Conservation (phyloP, 1,140 invertebrate species). For the Fopius arisanus region DNA sequence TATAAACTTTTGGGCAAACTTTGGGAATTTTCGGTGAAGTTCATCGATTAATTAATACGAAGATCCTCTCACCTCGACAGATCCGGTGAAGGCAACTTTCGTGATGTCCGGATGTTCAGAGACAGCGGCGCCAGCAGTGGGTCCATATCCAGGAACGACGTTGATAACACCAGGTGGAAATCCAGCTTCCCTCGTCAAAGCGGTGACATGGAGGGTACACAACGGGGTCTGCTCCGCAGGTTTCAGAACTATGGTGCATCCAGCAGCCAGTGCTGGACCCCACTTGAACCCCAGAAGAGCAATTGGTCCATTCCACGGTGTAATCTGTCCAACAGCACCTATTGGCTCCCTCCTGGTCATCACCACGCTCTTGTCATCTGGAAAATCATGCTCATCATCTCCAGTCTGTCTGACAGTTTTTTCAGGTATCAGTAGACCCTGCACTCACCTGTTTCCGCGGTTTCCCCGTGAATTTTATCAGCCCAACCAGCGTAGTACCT, state of each 20-base stretch:
- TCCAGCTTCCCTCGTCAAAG: slow-evolving; percentile 84
- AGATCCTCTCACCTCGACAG: slow-evolving; percentile 52
- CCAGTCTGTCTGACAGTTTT: too few species aligned
- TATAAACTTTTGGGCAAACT: too few species aligned
- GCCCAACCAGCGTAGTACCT: slow-evolving; percentile 91
- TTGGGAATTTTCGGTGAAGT: background rate
- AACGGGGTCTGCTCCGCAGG: slow-evolving; percentile 95
- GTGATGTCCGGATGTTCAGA: slow-evolving; percentile 71
- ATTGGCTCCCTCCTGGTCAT: slow-evolving; percentile 82
- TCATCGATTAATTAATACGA: background rate
- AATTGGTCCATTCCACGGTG: slow-evolving; percentile 92
- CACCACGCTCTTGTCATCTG: slow-evolving; percentile 63
- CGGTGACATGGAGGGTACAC: slow-evolving; percentile 81
- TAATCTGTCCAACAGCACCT: slow-evolving; percentile 89
- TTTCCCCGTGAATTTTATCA: slow-evolving; percentile 91
- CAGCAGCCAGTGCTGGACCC: slow-evolving; percentile 82
- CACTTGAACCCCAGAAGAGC: slow-evolving; percentile 88
- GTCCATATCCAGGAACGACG: slow-evolving; percentile 83
- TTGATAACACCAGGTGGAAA: slow-evolving; percentile 90
- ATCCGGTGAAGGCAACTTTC: slow-evolving; percentile 79
- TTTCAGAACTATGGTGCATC: slow-evolving; percentile 90
- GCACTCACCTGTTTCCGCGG: slow-evolving; percentile 77
- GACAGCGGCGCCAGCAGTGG: slow-evolving; percentile 75
- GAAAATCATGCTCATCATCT: slow-evolving; percentile 32
- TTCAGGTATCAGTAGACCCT: background rate